Conservation (phyloP, 2,113 vertebrate genomes). For the Mandrillus leucophaeus region DNA sequence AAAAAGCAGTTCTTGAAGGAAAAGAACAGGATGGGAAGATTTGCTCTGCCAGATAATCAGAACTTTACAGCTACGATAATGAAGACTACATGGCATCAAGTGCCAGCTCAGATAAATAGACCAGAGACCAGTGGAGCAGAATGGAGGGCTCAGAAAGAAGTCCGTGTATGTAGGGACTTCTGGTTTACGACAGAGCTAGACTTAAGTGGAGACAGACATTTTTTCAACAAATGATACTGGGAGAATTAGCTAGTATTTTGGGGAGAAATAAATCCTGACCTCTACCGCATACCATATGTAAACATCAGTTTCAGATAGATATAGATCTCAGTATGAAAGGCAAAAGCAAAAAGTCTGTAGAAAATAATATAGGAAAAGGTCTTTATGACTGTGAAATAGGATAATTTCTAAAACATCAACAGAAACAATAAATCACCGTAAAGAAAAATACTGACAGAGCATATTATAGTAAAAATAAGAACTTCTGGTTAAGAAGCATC, state of each 20-base stretch:
- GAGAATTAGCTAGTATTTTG: not conserved
- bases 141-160: not conserved
- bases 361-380: not conserved
- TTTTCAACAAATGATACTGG: not conserved
- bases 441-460: not conserved
- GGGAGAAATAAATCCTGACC: not conserved
- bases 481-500: not conserved
- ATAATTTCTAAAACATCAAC: not conserved
- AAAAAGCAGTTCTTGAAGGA: not conserved
- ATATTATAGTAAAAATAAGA: not conserved
- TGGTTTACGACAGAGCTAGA: not conserved
- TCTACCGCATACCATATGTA: not conserved
- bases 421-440: not conserved
- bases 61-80: not conserved
- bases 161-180: rapidly evolving
- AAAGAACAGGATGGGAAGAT: not conserved
- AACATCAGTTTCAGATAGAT: not conserved
- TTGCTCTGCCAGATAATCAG: not conserved
- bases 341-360: not conserved
- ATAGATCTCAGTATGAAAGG: not conserved
- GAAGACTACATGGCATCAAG: not conserved
- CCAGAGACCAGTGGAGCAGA: not conserved
- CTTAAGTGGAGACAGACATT: not conserved
- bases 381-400: not conserved
- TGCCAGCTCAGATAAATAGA: not conserved